Percentiles rank a stretch among this genome's conserved stretches.
Conservation (phyloP, 2,888 invertebrate species). For the Nineta flava region DNA sequence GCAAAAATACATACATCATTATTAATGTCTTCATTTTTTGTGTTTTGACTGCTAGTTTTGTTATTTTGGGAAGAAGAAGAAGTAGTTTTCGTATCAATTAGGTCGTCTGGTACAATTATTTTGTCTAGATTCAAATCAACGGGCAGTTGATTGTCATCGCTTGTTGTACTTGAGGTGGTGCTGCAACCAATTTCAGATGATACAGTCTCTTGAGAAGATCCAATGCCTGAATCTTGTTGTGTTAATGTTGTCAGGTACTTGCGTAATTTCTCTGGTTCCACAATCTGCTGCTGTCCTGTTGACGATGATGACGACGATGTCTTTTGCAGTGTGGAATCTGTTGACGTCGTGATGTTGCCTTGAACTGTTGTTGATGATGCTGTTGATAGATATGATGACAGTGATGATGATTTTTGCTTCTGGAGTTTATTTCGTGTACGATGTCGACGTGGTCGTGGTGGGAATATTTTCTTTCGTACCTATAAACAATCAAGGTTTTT, state of each 20-base stretch:
- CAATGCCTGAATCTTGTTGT: slow-evolving; percentile 26
- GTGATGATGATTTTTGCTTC: slow-evolving; percentile 8
- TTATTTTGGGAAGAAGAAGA: neutral
- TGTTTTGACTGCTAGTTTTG: neutral
- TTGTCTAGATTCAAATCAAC: slow-evolving; percentile 19
- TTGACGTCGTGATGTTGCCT: too few species aligned
- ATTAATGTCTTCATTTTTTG: neutral
- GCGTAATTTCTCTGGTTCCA: neutral
- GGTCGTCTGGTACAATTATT: slow-evolving; percentile 22
- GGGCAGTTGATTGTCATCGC: neutral
- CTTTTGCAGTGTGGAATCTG: too few species aligned
- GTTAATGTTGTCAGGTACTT: slow-evolving; percentile 6
- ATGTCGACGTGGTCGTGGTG: slow-evolving; percentile 41
- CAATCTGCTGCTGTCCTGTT: neutral
- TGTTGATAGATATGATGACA: slow-evolving; percentile 1
- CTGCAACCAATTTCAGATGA: neutral
- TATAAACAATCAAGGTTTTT: too few species aligned
- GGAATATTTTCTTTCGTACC: slow-evolving; percentile 52
- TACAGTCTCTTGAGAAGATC: slow-evolving; percentile 24
- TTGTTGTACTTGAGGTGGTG: neutral
- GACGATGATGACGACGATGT: too few species aligned
- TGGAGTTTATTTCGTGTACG: slow-evolving; percentile 9
- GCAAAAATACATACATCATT: neutral
- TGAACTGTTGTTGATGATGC: slow-evolving; percentile 5
- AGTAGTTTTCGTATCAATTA: slow-evolving; percentile 7